Evolutionary conservation across 2,888 invertebrate species (phyloP).

Genomic region (Dicyrtoma fusca): DNA sequence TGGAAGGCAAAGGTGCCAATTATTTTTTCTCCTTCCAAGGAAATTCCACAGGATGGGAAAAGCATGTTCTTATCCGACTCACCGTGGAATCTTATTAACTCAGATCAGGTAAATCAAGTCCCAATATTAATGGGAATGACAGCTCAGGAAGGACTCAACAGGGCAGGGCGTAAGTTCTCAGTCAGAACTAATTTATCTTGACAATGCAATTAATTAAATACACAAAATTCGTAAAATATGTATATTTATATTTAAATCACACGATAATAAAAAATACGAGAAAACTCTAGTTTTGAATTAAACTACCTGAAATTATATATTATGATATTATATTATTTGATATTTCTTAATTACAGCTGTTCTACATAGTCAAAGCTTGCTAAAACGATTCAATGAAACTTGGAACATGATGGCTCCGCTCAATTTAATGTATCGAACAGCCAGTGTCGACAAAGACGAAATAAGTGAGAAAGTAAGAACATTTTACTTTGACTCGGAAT

Average conservation of each 20-base stretch:
- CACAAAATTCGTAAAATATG: too few relatives aligned
- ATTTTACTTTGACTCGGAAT: not conserved
- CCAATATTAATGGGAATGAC: not conserved
- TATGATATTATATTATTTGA: not conserved
- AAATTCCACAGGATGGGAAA: not conserved
- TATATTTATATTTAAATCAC: too few relatives aligned
- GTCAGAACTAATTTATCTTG: too few relatives aligned
- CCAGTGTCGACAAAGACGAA: not conserved
- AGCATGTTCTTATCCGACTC: not conserved
- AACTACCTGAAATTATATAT: not conserved
- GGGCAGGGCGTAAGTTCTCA: not conserved
- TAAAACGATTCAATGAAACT: conserved; percentile 45
- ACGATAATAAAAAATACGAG: too few relatives aligned
- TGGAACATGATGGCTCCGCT: conserved; percentile 49
- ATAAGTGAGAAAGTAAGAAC: not conserved
- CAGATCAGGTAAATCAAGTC: not conserved
- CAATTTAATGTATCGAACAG: conserved; percentile 1
- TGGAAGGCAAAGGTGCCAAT: conserved; percentile 4
- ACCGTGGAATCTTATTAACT: conserved; percentile 6
- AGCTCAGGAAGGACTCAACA: not conserved
- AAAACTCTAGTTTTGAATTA: not conserved
- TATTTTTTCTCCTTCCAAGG: conserved; percentile 5
- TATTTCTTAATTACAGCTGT: conserved; percentile 37
- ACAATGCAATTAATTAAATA: too few relatives aligned
- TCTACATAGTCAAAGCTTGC: conserved; percentile 42